Evolutionary conservation across 64 coral and sea anemone species (phyloP), one percentile per base, ranked within the genome.

Genomic region (Pocillopora verrucosa): DNA sequence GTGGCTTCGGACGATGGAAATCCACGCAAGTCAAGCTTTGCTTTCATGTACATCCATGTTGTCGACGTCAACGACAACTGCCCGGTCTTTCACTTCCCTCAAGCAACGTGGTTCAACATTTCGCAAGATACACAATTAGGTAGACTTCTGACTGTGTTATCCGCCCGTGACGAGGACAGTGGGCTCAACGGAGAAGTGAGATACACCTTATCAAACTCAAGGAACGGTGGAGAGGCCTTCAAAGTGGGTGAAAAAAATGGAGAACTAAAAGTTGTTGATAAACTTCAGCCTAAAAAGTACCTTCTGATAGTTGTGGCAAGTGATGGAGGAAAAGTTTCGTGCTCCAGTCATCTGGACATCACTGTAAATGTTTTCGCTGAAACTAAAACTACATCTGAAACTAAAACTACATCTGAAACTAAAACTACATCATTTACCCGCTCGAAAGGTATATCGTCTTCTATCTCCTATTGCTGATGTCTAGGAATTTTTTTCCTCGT

Each of bases 1-100:
- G 58, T 59, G 38, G 94, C 86, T 30, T 95, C 63, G 9, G 94
- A 95, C 59, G 77, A 95, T 63, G 94, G 94, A 67, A 60, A 56
- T 11, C 94, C 94, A 59, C 84, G 67, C 60, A 69, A 88, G 34
- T 88, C 89, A 24, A 65, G 36, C 3, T 88, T 70, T 63, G 60
- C 19, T 15, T 72, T 72, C 34, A 62, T 83, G 1, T 65, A 78
- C 51, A 30, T 95, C 15, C 34, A 51, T 11, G 76, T 95, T 16
- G 36, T 73, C 13, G 89, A 95, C 51, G 88, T 77, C 25, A 92
- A 95, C 58, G 90, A 95, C 45, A 79, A 92, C 37, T 95, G 94
- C 34, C 94, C 94, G 9, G 70, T 85, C 22, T 95, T 95, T 76
- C 69, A 89, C 14, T 65, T 73, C 11, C 16, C 79, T 4, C 22